Evolutionary conservation across 2,888 invertebrate species (phyloP), one percentile per base, ranked within the genome.

Genomic region (Lucinisca nassula): DNA sequence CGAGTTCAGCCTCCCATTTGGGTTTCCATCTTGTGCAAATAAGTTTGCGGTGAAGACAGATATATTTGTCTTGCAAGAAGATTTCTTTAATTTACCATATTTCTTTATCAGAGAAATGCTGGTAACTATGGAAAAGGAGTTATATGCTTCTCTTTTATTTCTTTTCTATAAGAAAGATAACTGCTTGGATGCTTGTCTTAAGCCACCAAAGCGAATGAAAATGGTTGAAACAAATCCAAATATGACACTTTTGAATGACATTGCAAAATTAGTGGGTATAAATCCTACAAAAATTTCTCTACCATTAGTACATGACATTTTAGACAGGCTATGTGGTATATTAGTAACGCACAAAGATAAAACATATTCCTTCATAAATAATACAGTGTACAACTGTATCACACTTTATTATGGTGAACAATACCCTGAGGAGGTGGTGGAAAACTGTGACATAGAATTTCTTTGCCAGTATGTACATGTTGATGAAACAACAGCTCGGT

Each of bases 361-460:
- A 40, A 21, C 8, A 27, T 67, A 37, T 79, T 45, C 78, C 12
- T 79, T 79, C 27, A 14, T 27, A 17, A 38, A 40, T 14, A n/a
- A 1, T 17, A 24, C 67, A 8, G 30, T 79, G 4, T 79, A 79
- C n/a, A 24, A 67, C 21, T 67, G 61, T 30, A 21, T 79, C 0
- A 40, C 67, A 21, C 32, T 79, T 24, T 38, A 32, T 24, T 38
- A 67, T 38, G 67, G 61, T 3, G 61, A 79, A 27, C 32, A 6
- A 27, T 79, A 51, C 27, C 40, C 40, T 17, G 78, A 79, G n/a
- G 78, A 79, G 67, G 45, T 79, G 4, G 21, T 67, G 4, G 61
- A 79, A 67, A 24, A 61, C n/a, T 79, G 78, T 67, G 17, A 24
- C 14, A 10, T 67, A 8, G 67, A 79, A 14, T 79, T 79, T 67